Conservation (phyloP, 1,140 invertebrate species). For the Xylocopa sonorina region DNA sequence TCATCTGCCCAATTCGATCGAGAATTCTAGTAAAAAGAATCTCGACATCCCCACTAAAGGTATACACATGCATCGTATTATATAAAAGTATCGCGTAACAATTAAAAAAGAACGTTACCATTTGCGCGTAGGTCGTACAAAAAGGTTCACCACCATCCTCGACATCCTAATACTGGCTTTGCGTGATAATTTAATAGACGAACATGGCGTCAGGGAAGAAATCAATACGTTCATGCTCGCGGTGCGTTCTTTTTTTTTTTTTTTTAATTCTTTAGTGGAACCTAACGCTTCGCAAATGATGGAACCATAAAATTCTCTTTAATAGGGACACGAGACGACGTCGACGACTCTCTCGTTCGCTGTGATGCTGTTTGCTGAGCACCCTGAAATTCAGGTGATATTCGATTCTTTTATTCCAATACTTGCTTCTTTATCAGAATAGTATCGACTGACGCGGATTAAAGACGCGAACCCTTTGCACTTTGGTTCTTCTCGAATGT, state of each 20-base stretch:
- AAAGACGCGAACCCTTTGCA: no score
- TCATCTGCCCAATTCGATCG: conserved; percentile 38
- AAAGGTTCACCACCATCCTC: conserved; percentile 89
- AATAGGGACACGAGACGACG: conserved; percentile 88
- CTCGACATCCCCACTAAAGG: no score
- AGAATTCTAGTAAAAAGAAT: background rate
- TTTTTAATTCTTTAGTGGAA: conserved; percentile 66
- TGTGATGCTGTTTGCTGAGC: conserved; percentile 84
- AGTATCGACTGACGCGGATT: background rate
- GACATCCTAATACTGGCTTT: conserved; percentile 88
- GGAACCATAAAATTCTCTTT: conserved; percentile 59
- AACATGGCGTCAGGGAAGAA: conserved; percentile 89
- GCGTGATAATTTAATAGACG: conserved; percentile 81
- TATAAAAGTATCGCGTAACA: no score
- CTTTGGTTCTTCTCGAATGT: no score
- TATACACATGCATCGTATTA: no score
- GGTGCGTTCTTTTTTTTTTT: conserved; percentile 75
- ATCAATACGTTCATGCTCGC: conserved; percentile 93
- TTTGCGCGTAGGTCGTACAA: conserved; percentile 76
- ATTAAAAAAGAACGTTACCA: no score
- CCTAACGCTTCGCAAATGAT: background rate
- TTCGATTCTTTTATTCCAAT: background rate
- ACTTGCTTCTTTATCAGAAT: background rate
- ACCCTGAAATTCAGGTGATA: conserved; percentile 85
- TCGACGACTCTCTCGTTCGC: conserved; percentile 84